Percentiles rank a stretch among this genome's conserved stretches.
Conservation (phyloP, 1,140 invertebrate species). For the Ceratitis capitata region DNA sequence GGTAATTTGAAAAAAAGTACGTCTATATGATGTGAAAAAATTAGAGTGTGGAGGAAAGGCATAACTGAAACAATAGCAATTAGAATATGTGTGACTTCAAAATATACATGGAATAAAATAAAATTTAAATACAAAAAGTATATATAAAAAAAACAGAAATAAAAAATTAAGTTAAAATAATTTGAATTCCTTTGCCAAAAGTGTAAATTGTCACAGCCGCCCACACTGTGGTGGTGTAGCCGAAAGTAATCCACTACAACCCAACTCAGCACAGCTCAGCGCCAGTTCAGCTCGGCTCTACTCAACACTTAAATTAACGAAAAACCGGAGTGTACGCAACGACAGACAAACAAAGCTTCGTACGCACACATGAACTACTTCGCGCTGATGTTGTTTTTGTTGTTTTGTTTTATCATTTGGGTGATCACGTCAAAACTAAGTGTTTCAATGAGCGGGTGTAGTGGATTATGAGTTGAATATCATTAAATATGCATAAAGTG, state of each 20-base stretch:
- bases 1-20: neutral
- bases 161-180: too few species aligned
- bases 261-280: too few species aligned
- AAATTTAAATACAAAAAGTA: neutral
- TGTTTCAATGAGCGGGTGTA: neutral
- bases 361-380: too few species aligned
- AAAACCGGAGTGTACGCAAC: neutral
- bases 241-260: neutral
- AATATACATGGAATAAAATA: neutral
- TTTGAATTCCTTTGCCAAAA: too few species aligned
- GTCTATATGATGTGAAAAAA: too few species aligned
- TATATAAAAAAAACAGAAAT: too few species aligned
- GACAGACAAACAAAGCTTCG: neutral
- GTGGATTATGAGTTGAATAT: neutral
- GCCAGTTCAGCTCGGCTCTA: too few species aligned
- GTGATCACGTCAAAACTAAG: slow-evolving; percentile 23
- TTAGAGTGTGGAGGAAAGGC: neutral
- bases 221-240: neutral
- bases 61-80: neutral
- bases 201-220: neutral
- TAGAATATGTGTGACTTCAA: neutral
- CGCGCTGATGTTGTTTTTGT: neutral
- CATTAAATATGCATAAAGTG: neutral
- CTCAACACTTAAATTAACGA: too few species aligned
- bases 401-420: neutral